These are phyloP conservation scores for Lydus trimaculatus DNA, from an alignment of 2,888 invertebrate species.

Conservation along the genomic window DNA sequence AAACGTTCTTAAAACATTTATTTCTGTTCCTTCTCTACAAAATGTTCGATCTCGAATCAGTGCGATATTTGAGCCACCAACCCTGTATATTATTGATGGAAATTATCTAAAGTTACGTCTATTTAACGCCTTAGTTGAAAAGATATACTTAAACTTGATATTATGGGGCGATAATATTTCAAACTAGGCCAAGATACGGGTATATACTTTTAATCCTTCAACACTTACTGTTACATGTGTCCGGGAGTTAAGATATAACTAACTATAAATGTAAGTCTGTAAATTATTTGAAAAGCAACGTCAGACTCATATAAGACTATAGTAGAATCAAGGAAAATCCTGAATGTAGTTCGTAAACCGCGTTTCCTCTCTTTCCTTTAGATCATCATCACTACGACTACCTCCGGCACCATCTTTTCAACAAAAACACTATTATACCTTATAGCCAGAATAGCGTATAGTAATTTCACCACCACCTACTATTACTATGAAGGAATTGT, in stretches of 20 bases:
- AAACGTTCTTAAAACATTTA: too few species aligned
- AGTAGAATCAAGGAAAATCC: constrained; percentile 40
- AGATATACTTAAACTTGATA: constrained; percentile 20
- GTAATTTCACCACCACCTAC: constrained; percentile 37
- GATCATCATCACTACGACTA: background rate
- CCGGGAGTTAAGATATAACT: constrained; percentile 19
- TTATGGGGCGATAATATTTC: constrained; percentile 20
- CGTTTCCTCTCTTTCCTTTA: constrained; percentile 31
- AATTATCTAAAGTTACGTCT: constrained; percentile 22
- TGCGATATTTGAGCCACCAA: too few species aligned
- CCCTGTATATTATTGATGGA: background rate
- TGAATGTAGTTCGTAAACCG: constrained; percentile 42
- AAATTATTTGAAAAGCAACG: constrained; percentile 33
- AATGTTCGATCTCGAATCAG: too few species aligned
- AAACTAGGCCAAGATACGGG: constrained; percentile 15
- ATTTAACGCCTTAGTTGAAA: constrained; percentile 27
- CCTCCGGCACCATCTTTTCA: background rate
- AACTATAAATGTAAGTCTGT: constrained; percentile 22
- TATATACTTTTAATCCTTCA: constrained; percentile 20
- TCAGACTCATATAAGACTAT: constrained; percentile 34
- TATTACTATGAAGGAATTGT: constrained; percentile 34
- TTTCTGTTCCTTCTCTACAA: too few species aligned
- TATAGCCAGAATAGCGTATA: constrained; percentile 33
- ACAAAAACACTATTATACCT: constrained; percentile 33
- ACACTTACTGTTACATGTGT: constrained; percentile 24